Conservation (phyloP, 2,113 vertebrate species). For the Emydocephalus ijimae region DNA sequence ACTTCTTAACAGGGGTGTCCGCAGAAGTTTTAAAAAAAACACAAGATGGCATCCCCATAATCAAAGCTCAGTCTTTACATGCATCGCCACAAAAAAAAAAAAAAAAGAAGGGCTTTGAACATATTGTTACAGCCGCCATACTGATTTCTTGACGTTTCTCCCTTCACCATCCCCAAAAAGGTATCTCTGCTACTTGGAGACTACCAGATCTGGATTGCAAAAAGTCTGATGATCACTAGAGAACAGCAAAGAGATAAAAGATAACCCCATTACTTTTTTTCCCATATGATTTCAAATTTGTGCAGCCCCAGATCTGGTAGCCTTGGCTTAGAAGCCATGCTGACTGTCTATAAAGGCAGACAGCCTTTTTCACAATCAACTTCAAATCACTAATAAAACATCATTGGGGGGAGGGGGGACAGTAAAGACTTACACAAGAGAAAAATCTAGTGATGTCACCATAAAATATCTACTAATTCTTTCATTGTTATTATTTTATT, state of each 20-base stretch:
- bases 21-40: background rate
- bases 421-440: slow-evolving; percentile 18
- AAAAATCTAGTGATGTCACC: slow-evolving; percentile 17
- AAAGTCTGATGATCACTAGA: background rate
- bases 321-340: background rate
- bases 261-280: background rate
- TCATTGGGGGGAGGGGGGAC: background rate
- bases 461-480: slow-evolving; percentile 17
- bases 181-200: background rate
- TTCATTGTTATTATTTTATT: background rate
- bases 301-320: background rate
- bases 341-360: background rate
- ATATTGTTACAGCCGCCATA: background rate
- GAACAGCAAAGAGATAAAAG: background rate
- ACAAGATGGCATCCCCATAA: background rate
- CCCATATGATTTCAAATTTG: background rate
- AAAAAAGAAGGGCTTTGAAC: background rate
- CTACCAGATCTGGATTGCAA: background rate
- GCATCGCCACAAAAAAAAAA: background rate
- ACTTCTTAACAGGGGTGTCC: background rate
- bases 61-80: background rate
- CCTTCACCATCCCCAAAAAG: background rate
- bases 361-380: background rate
- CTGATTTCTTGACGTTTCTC: background rate
- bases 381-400: slow-evolving; percentile 11